Evolutionary conservation across 2,113 vertebrate genomes (phyloP).

Genomic region (Mormyrus iriodes): DNA sequence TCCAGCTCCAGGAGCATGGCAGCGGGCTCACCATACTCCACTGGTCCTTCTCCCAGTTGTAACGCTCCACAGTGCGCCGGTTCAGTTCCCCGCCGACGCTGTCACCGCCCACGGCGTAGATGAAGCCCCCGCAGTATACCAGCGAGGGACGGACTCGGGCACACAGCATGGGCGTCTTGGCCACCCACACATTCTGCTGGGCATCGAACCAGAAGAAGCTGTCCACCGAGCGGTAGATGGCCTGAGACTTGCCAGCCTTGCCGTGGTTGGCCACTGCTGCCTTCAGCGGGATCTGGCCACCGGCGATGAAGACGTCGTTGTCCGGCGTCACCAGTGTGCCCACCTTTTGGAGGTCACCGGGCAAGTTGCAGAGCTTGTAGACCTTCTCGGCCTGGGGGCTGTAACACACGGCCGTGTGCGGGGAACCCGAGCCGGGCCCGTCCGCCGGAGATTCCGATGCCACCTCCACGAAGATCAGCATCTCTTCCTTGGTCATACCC

Average conservation of each 20-base stretch:
- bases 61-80: conserved; percentile 87
- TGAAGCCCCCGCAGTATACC: conserved; percentile 87
- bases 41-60: conserved; percentile 87
- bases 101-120: conserved; percentile 92
- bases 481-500: conserved; percentile 98
- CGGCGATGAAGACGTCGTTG: conserved; percentile 94
- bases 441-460: conserved; percentile 71
- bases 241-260: conserved; percentile 69
- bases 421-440: conserved; percentile 30
- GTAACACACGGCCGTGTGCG: conserved; percentile 85
- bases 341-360: conserved; percentile 86
- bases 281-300: conserved; percentile 86
- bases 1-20: conserved; percentile 92
- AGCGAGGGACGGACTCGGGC: conserved; percentile 84
- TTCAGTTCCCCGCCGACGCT: conserved; percentile 84
- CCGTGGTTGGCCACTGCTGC: conserved; percentile 74
- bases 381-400: conserved; percentile 96
- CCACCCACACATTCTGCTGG: conserved; percentile 93
- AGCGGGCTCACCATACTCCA: conserved; percentile 88
- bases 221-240: conserved; percentile 82
- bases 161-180: conserved; percentile 89
- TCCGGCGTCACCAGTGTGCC: conserved; percentile 90
- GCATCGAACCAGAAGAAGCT: conserved; percentile 97
- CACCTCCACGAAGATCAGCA: conserved; percentile 94
- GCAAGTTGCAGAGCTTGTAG: conserved; percentile 88